phyloP scores from a whole-genome alignment of 2,888 invertebrate species.

The Pyralis farinalis region DNA sequence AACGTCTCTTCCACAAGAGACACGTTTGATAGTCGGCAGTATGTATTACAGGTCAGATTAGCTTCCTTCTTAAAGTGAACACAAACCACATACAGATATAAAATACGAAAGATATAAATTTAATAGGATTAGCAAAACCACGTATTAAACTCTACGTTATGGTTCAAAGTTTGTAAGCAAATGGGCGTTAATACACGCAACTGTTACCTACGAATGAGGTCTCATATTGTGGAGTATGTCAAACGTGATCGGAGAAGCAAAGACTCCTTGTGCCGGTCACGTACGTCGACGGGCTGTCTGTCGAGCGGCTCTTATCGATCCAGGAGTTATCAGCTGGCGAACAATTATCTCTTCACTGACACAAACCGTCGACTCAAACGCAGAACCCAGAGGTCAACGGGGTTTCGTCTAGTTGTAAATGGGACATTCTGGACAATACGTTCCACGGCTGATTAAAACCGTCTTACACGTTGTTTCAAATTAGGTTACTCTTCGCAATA shows the following conservation, averaged over 20 bases:
- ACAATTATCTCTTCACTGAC: conserved; percentile 26
- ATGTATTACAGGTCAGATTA: too few relatives aligned
- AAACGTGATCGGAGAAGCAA: conserved; percentile 57
- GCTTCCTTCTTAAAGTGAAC: too few relatives aligned
- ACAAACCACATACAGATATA: too few relatives aligned
- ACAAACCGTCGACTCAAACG: conserved; percentile 8
- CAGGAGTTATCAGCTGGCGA: conserved; percentile 20
- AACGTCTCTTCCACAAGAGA: too few relatives aligned
- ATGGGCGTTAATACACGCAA: conserved; percentile 33
- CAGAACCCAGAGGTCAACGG: conserved; percentile 3
- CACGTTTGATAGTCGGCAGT: too few relatives aligned
- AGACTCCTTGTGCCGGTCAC: conserved; percentile 41
- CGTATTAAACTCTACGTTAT: neutral
- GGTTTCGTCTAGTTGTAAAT: neutral
- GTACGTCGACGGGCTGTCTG: conserved; percentile 44
- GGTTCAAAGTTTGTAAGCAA: conserved; percentile 29
- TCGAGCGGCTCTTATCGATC: conserved; percentile 25
- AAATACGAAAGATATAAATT: too few relatives aligned
- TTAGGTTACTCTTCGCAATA: too few relatives aligned
- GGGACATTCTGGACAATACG: too few relatives aligned
- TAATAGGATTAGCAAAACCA: neutral
- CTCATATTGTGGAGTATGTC: conserved; percentile 55
- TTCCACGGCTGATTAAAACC: too few relatives aligned
- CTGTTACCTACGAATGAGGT: conserved; percentile 43
- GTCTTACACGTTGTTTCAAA: too few relatives aligned